Evolutionary conservation across 2,797 vertebrate species (phyloP).

Genomic region (Aphelocoma californica): DNA sequence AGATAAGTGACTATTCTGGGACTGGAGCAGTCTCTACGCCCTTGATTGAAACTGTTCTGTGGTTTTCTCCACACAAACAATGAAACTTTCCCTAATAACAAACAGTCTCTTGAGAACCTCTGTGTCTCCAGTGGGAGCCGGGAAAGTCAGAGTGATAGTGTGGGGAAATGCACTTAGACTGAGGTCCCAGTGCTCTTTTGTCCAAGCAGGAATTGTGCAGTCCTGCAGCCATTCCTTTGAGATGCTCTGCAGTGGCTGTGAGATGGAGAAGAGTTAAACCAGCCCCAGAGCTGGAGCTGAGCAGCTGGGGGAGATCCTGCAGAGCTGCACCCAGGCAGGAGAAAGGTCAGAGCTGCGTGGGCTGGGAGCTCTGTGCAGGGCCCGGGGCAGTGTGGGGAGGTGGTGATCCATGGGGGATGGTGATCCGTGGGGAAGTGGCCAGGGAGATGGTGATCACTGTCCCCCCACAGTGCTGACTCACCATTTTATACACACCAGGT

Average conservation of each 20-base stretch:
- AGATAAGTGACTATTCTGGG: constrained; percentile 37
- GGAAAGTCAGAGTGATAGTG: not conserved
- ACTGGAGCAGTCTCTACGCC: not conserved
- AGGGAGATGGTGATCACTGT: not conserved
- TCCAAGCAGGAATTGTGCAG: not conserved
- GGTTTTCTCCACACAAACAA: not conserved
- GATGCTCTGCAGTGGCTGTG: not conserved
- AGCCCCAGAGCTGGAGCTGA: not conserved
- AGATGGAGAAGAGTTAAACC: constrained; percentile 3
- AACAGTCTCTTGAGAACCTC: not conserved
- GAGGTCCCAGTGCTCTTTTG: not conserved
- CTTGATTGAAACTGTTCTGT: not conserved
- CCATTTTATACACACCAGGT: not conserved
- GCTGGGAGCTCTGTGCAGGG: not conserved
- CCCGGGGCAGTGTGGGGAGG: not conserved
- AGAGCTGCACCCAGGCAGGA: not conserved
- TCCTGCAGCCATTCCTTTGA: not conserved
- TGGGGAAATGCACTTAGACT: rapidly evolving
- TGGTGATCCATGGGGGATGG: not conserved
- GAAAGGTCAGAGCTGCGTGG: constrained; percentile 28
- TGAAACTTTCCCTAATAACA: not conserved
- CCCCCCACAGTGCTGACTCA: not conserved
- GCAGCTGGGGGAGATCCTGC: not conserved
- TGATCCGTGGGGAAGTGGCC: not conserved
- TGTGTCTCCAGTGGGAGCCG: not conserved